These are phyloP conservation scores for Onthophagus sagittarius DNA, from an alignment of 2,888 invertebrate species.

Conservation along the genomic window DNA sequence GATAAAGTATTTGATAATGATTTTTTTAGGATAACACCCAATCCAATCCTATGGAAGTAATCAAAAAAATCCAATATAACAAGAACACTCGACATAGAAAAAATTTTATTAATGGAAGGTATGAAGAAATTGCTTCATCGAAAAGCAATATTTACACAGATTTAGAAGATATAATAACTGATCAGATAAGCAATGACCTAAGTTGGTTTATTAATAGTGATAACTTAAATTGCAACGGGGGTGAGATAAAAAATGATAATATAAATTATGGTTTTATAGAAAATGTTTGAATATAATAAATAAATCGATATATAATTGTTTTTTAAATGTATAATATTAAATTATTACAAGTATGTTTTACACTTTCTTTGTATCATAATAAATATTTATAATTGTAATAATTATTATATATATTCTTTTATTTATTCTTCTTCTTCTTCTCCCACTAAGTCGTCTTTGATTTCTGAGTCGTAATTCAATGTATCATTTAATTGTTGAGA, in stretches of 20 bases:
- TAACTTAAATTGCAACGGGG: neutral
- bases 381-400: no score
- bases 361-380: no score
- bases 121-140: neutral
- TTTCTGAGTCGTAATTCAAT: no score
- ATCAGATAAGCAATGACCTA: neutral
- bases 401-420: no score
- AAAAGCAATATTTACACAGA: neutral
- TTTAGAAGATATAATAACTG: neutral
- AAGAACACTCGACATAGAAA: neutral
- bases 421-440: no score
- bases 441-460: no score
- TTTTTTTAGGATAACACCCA: neutral
- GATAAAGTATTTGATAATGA: constrained; percentile 45
- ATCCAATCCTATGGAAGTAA: neutral
- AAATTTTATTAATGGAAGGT: neutral
- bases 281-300: neutral
- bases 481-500: no score
- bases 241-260: neutral
- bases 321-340: no score
- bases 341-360: no score
- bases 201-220: no score
- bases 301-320: neutral
- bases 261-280: neutral
- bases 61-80: neutral